Evolutionary conservation across 2,888 invertebrate genomes (phyloP).

Genomic region (Sphaerophoria rueppellii): DNA sequence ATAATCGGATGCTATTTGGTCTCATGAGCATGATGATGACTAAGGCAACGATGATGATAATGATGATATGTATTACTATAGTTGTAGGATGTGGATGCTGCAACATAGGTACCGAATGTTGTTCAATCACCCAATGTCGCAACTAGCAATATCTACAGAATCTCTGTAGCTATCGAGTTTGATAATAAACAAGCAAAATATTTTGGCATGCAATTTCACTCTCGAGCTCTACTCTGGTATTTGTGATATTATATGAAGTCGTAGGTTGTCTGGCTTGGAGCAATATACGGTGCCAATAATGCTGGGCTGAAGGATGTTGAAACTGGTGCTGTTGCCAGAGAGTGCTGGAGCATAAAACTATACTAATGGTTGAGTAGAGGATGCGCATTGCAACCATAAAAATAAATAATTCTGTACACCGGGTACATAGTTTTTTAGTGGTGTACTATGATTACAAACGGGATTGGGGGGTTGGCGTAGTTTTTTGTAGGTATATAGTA

Average conservation of each 20-base stretch:
- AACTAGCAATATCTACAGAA: background rate
- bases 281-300: background rate
- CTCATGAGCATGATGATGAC: constrained; percentile 7
- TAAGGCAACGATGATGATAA: too few species aligned
- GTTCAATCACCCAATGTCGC: constrained; percentile 13
- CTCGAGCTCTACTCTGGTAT: background rate
- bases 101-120: constrained; percentile 29
- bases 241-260: background rate
- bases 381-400: constrained; percentile 57
- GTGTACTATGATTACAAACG: background rate
- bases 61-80: too few species aligned
- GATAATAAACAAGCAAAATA: constrained; percentile 26
- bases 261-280: constrained; percentile 41
- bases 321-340: background rate
- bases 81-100: constrained; percentile 15
- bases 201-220: constrained; percentile 62
- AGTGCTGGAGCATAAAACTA: background rate
- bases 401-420: constrained; percentile 19
- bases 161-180: constrained; percentile 12
- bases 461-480: background rate
- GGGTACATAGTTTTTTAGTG: background rate
- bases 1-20: constrained; percentile 14
- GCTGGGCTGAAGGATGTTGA: background rate
- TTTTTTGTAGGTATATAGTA: background rate
- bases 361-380: constrained; percentile 47